Evolutionary conservation across 2,797 vertebrate species (phyloP).

Genomic region (Fratercula arctica): DNA sequence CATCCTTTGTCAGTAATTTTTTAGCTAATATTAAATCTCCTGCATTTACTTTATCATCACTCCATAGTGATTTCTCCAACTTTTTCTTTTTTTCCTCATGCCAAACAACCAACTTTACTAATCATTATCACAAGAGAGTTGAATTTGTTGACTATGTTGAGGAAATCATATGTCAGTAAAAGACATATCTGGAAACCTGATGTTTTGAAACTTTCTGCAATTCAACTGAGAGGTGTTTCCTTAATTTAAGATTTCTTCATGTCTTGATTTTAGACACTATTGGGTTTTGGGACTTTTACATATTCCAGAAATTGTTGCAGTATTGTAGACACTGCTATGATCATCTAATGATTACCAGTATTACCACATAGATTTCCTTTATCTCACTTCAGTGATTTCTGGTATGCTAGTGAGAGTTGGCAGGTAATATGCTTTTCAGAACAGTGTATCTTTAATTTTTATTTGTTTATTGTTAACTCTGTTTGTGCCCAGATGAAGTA

Average conservation of each 20-base stretch:
- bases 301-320: neutral
- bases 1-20: neutral
- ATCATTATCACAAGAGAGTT: neutral
- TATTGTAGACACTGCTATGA: neutral
- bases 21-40: neutral
- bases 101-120: neutral
- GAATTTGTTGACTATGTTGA: neutral
- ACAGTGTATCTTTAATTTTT: neutral
- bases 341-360: neutral
- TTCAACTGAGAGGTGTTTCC: neutral
- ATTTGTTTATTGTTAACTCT: neutral
- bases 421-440: neutral
- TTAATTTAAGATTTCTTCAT: neutral
- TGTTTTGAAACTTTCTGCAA: neutral
- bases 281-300: neutral
- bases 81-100: neutral
- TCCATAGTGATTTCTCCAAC: neutral
- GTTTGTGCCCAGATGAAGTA: neutral
- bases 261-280: neutral
- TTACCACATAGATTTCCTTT: neutral
- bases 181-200: neutral
- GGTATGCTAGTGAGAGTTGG: neutral
- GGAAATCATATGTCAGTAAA: neutral
- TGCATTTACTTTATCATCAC: neutral
- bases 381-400: neutral